phyloP scores from a whole-genome alignment of 2,113 vertebrate genomes.

The Phalacrocorax aristotelis region DNA sequence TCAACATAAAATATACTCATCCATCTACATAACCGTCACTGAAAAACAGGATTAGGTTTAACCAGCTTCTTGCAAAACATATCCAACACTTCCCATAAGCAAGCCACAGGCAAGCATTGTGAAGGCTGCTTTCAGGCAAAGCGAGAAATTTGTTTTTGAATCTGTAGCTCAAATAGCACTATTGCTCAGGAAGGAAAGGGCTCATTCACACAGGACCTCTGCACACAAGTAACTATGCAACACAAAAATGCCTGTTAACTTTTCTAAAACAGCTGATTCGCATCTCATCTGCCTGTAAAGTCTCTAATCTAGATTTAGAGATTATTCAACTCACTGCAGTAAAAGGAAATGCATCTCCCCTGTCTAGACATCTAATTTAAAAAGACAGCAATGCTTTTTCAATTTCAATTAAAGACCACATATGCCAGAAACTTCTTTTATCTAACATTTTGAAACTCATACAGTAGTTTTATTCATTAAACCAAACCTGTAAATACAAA shows the following conservation, averaged over 20 bases:
- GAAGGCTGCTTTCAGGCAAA: background rate
- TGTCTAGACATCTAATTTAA: constrained; percentile 69
- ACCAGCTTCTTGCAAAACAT: background rate
- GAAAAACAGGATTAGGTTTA: background rate
- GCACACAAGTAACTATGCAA: background rate
- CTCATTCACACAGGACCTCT: background rate
- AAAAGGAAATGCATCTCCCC: constrained; percentile 15
- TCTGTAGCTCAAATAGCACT: background rate
- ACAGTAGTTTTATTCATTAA: constrained; percentile 46
- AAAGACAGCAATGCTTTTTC: background rate
- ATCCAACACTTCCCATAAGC: background rate
- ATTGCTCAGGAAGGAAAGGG: background rate
- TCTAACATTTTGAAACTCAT: constrained; percentile 17
- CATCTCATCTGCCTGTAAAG: background rate
- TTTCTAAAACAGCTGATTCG: background rate
- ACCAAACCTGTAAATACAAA: constrained; percentile 38
- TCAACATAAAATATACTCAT: background rate
- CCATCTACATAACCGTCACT: background rate
- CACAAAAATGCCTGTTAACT: background rate
- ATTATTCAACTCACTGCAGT: background rate
- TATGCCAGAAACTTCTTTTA: constrained; percentile 43
- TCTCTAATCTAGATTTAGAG: constrained; percentile 1
- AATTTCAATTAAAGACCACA: constrained; percentile 42
- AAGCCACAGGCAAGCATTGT: background rate
- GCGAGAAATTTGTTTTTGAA: background rate